These are phyloP conservation scores for Drosophila longiperda DNA, from an alignment of 2,888 invertebrate species.

Conservation along the genomic window DNA sequence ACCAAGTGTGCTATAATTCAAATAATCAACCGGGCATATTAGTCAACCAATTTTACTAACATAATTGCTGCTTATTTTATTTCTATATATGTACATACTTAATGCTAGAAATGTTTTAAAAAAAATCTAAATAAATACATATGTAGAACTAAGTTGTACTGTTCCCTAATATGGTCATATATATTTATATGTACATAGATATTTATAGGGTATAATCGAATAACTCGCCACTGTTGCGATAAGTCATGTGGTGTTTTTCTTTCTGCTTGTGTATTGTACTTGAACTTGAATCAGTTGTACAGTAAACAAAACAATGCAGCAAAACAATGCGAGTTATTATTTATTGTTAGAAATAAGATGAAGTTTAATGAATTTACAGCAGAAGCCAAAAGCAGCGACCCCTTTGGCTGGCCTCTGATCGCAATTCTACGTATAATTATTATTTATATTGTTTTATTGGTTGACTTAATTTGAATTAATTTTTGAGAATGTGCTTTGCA, in stretches of 20 bases:
- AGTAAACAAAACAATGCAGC: too few species aligned
- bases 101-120: not conserved
- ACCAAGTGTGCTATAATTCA: not conserved
- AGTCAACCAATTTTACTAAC: not conserved
- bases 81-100: not conserved
- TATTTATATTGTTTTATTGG: not conserved
- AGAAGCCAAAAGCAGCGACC: not conserved
- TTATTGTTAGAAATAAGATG: slow-evolving; percentile 30
- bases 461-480: slow-evolving; percentile 29
- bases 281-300: slow-evolving; percentile 5
- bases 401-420: slow-evolving; percentile 1
- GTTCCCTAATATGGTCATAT: not conserved
- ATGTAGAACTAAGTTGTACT: not conserved
- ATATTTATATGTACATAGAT: not conserved
- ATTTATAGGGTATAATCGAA: not conserved
- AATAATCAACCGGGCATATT: not conserved
- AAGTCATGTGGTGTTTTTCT: not conserved
- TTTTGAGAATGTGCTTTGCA: slow-evolving; percentile 20
- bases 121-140: not conserved
- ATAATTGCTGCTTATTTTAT: not conserved
- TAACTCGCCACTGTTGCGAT: not conserved
- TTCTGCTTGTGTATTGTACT: slow-evolving; percentile 13
- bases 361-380: slow-evolving; percentile 10
- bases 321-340: slow-evolving; percentile 13
- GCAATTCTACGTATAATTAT: not conserved